A percentile compares a stretch with the other conserved stretches of the same genome.
phyloP scores from a whole-genome alignment of 2,888 invertebrate genomes.

The Heliconius sara region DNA sequence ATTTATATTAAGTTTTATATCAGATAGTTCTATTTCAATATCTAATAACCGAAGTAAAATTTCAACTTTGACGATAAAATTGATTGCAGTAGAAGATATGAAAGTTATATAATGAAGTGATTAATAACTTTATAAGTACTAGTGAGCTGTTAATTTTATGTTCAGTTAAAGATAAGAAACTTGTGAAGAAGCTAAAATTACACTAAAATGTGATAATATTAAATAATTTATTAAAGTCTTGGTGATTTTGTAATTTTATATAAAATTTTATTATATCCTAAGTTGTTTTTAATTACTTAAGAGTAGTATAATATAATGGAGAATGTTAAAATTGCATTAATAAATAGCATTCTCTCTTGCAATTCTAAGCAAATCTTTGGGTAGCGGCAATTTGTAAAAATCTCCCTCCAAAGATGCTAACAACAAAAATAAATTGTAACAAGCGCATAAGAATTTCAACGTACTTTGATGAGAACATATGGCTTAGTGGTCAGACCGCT shows the following conservation, averaged over 20 bases:
- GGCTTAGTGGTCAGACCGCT: too few species aligned
- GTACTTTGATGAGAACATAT: too few species aligned
- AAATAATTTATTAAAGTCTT: not conserved
- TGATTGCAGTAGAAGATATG: slow-evolving; percentile 33
- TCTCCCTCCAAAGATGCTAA: too few species aligned
- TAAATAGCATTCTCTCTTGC: too few species aligned
- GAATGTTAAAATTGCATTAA: not conserved
- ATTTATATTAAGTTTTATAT: slow-evolving; percentile 37
- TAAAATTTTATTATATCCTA: not conserved
- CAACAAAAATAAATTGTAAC: too few species aligned
- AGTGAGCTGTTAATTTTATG: slow-evolving; percentile 14
- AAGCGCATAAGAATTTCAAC: too few species aligned
- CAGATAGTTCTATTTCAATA: slow-evolving; percentile 35
- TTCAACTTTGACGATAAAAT: slow-evolving; percentile 34
- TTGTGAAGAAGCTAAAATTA: slow-evolving; percentile 6
- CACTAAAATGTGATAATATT: not conserved
- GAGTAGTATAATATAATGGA: not conserved
- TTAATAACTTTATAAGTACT: slow-evolving; percentile 14
- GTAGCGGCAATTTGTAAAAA: too few species aligned
- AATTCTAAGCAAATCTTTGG: too few species aligned
- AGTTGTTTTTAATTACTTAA: not conserved
- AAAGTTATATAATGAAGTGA: slow-evolving; percentile 26
- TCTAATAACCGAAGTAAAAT: slow-evolving; percentile 38
- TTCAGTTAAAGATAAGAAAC: slow-evolving; percentile 4
- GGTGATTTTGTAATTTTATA: not conserved